A percentile compares a stretch with the other conserved stretches of the same genome.
These are phyloP conservation scores for Eurypyga helias DNA, from an alignment of 2,113 vertebrate species.

Conservation along the genomic window DNA sequence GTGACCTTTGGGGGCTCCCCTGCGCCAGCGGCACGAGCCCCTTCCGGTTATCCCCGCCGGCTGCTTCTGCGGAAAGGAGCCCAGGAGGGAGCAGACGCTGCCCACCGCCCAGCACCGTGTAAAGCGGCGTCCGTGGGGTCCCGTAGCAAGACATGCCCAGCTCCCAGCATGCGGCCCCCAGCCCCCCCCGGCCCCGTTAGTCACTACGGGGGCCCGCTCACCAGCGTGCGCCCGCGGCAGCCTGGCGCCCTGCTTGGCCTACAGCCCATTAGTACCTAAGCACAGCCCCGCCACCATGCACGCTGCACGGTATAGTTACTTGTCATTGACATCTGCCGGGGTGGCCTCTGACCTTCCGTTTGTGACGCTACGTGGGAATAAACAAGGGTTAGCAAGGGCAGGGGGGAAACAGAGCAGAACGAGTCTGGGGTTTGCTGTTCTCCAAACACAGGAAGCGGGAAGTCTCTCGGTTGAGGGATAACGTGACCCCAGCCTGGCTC, in stretches of 20 bases:
- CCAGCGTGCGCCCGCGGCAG: background rate
- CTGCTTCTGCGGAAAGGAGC: background rate
- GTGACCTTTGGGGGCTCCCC: background rate
- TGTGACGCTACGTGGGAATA: slow-evolving; percentile 83
- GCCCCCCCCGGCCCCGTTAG: slow-evolving; percentile 29
- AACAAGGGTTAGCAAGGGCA: slow-evolving; percentile 74
- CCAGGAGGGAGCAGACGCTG: background rate
- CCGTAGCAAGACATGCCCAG: background rate
- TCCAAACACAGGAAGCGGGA: fast-evolving
- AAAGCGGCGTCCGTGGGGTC: fast-evolving
- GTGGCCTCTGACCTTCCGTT: slow-evolving; percentile 82
- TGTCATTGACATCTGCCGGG: slow-evolving; percentile 87
- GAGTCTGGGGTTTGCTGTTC: background rate
- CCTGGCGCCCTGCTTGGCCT: background rate
- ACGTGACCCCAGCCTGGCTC: fast-evolving
- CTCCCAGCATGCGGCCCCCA: slow-evolving; percentile 45
- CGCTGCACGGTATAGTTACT: slow-evolving; percentile 86
- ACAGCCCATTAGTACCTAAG: slow-evolving; percentile 71
- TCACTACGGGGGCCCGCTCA: background rate
- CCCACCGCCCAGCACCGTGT: fast-evolving
- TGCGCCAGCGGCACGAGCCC: background rate
- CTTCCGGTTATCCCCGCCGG: fast-evolving
- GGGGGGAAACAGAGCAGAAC: background rate
- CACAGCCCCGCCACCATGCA: slow-evolving; percentile 90
- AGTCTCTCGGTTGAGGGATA: background rate